Evolutionary conservation across 2,113 vertebrate genomes (phyloP), one percentile per base, ranked within the genome.

Genomic region (Podarcis cretensis): DNA sequence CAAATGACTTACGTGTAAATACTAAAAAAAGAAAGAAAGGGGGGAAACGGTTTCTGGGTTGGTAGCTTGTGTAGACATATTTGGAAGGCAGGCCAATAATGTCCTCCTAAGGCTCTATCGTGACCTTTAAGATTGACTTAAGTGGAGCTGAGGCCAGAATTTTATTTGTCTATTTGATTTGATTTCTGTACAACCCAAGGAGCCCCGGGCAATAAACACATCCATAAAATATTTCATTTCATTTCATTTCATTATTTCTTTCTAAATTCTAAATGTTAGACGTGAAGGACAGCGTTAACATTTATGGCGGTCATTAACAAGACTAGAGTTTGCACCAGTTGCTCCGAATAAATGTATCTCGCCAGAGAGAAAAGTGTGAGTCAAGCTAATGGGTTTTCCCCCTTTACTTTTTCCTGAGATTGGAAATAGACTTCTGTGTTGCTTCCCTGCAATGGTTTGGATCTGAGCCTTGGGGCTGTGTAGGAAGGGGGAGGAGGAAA

Each of bases 331-430:
- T 40, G 69, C 69, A 25, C 68, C 88, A 54, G 73, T 91, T 82
- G 89, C 79, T 83, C 68, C 0, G 77, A 89, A 43, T 65, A 66
- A 23, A 87, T 78, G 10, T 90, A 78, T 83, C 84, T 81, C 66
- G 86, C 84, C 91, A 48, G 81, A 73, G 74, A 27, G 0, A 0
- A 43, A 2, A 0, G 20, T 0, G 0, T 91, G 89, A 92, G 35
- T 90, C 82, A 75, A 79, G 81, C 89, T 10, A 88, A 86, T 75
- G 57, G 8, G 83, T 89, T 43, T 68, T 6, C 48, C 48, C 48
- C 10, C 48, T 54, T 54, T 54, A 54, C 48, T 54, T 54, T 54
- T 54, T 37, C 74, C 78, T 91, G 0, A 71, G 25, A 0, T 63
- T 77, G 84, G 21, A 91, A 86, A 90, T 88, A 32, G 5, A 71